Percentiles rank a stretch among this genome's conserved stretches.
These are phyloP conservation scores for Leucoraja erinaceus DNA, from an alignment of 2,113 vertebrate species.

Conservation along the genomic window DNA sequence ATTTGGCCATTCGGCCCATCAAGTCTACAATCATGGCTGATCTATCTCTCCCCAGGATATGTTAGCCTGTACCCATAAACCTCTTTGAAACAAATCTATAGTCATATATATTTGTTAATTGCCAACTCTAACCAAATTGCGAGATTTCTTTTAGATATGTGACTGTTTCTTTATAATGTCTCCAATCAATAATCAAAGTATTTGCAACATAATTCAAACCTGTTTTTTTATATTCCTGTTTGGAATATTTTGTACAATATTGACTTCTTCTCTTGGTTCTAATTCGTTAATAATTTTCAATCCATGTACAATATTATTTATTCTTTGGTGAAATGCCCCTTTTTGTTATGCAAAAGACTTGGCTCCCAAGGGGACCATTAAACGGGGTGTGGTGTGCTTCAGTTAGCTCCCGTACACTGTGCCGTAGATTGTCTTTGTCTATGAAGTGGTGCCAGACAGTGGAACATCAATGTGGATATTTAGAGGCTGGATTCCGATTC, in stretches of 20 bases:
- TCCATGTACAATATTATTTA: not conserved
- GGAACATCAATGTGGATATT: constrained; percentile 24
- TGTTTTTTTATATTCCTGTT: not conserved
- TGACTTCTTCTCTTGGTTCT: not conserved
- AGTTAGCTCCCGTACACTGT: not conserved
- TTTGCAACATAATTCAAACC: not conserved
- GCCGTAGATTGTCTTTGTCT: constrained; percentile 24
- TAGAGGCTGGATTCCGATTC: constrained; percentile 29
- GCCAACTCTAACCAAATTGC: not conserved
- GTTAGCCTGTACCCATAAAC: not conserved
- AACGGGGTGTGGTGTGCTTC: not conserved
- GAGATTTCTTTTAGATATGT: not conserved
- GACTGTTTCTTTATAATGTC: not conserved
- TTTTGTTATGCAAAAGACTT: not conserved
- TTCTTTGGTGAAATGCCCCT: not conserved
- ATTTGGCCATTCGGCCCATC: too few species aligned
- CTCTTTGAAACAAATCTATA: not conserved
- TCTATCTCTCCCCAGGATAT: not conserved
- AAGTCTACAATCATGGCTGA: too few species aligned
- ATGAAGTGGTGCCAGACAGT: constrained; percentile 4
- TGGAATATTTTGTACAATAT: not conserved
- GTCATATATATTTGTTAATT: not conserved
- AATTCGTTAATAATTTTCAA: not conserved
- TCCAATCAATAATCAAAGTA: not conserved
- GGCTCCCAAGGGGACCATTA: not conserved